Base-by-base conservation (phyloP, 2,113 vertebrate genomes). In the Tinamus guttatus region DNA sequence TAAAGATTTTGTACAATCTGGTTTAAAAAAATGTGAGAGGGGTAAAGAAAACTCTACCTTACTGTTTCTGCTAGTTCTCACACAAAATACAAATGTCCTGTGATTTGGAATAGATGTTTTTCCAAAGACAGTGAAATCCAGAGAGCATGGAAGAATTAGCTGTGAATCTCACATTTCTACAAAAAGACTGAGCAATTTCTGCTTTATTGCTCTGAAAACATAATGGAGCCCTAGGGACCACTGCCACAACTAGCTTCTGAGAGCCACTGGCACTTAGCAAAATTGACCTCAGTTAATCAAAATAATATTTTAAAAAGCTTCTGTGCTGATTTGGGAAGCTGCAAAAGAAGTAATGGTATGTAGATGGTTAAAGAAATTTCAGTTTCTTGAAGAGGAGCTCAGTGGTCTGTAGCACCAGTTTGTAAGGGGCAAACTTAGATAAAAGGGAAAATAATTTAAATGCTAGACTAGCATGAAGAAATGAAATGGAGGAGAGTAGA, bases 281-380 rank as follows among this genome's bases (percentile, higher is more conserved):
- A 97, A 96, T 95, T 97, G 96, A 92, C 96, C 95, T 96, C 94
- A 91, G 95, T 89, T 97, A 94, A 96, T 97, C 90, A 95, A 71
- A 94, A 95, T 65, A 82, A 92, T 94, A 90, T 95, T 95, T 89
- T 86, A 6, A 38, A 30, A 90, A 59, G 40, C 43, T 92, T 76
- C 77, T 90, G 49, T 71, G 73, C 56, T 83, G 40, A 49, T 84
- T 90, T 93, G 51, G 36, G 80, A 90, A 90, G 56, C 81, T 94
- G 74, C 88, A 93, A 76, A 79, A 81, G 28, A 77, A 90, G 47
- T 87, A 62, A 88, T 76, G 84, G 49, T 22, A 28, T 81, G 59
- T 56, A 64, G 58, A 90, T 40, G 24, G 52, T 49, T 94, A 69
- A 92, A 90, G 81, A 96, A 43, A 81, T 85, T 36, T 62, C 54